phyloP scores from a whole-genome alignment of 2,113 vertebrate genomes.

The cattle (Bos taurus) region DNA sequence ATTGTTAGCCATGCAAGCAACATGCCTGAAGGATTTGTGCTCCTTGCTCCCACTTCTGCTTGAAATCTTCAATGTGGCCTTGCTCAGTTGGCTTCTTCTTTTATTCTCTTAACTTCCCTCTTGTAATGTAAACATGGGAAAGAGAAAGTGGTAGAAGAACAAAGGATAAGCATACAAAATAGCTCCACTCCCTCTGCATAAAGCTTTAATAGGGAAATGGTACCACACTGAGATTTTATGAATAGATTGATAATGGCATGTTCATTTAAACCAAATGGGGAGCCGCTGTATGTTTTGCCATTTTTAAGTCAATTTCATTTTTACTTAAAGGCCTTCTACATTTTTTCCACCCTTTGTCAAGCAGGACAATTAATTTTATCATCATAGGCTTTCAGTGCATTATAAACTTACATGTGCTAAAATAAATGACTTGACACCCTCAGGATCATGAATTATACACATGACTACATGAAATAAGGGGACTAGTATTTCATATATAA shows the following conservation, averaged over 20 bases:
- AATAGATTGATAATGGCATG: slow-evolving; percentile 64
- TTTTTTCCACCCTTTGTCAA: slow-evolving; percentile 25
- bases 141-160: slow-evolving; percentile 52
- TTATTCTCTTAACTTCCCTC: slow-evolving; percentile 55
- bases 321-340: slow-evolving; percentile 17
- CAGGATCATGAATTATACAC: not conserved
- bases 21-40: not conserved
- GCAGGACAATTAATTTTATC: slow-evolving; percentile 41
- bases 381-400: not conserved
- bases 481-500: slow-evolving; percentile 4
- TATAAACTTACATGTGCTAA: not conserved
- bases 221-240: slow-evolving; percentile 67
- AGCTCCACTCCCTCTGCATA: slow-evolving; percentile 45
- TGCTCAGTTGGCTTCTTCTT: slow-evolving; percentile 47
- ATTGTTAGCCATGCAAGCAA: slow-evolving; percentile 38
- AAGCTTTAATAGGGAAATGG: slow-evolving; percentile 60
- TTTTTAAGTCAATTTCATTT: slow-evolving; percentile 55
- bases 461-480: not conserved
- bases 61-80: slow-evolving; percentile 13
- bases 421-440: slow-evolving; percentile 33
- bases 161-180: slow-evolving; percentile 60
- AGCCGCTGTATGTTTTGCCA: slow-evolving; percentile 35
- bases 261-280: slow-evolving; percentile 55
- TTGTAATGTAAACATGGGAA: slow-evolving; percentile 57
- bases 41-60: not conserved